Evolutionary conservation across 2,113 vertebrate genomes (phyloP), one percentile per base, ranked within the genome.

Genomic region (Struthio camelus): DNA sequence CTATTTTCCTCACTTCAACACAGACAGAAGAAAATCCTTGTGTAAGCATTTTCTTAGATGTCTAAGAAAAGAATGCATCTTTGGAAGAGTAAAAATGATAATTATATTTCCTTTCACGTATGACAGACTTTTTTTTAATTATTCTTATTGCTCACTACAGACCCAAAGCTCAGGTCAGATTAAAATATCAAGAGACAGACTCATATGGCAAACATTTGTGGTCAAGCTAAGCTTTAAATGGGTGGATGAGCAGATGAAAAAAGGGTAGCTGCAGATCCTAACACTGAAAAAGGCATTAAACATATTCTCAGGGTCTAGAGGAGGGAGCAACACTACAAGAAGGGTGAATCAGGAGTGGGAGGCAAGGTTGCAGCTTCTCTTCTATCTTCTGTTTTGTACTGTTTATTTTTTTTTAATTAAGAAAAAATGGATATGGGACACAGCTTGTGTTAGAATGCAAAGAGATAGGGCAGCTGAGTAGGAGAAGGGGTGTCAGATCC

Each of bases 131-230:
- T 80, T 89, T 58, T 11, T 16, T 90, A 85, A 80, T 79, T 78
- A 16, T 78, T 73, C 42, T 76, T 82, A 42, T 72, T 81, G 16
- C 36, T 90, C 83, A 34, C 81, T 77, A 89, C 51, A 90, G 70
- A 89, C 73, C 42, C 66, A 76, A 90, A 89, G 51, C 42, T 85
- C 42, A 38, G 42, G 58, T 56, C 61, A 86, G 50, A 91, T 61
- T 83, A 80, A 94, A 95, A 81, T 86, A 85, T 62, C 73, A 89
- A 76, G 69, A 94, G 89, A 88, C 20, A 9, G 42, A 42, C 22
- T 83, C 93, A 94, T 91, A 80, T 80, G 87, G 87, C 71, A 85
- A 80, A 91, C 27, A 32, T 40, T 83, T 75, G 38, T 38, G 27
- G 40, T 73, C 80, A 48, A 38, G n/a, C 28, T 85, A 66, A 87